Conservation (phyloP, 2,113 vertebrate species). For the Anguilla japonica region DNA sequence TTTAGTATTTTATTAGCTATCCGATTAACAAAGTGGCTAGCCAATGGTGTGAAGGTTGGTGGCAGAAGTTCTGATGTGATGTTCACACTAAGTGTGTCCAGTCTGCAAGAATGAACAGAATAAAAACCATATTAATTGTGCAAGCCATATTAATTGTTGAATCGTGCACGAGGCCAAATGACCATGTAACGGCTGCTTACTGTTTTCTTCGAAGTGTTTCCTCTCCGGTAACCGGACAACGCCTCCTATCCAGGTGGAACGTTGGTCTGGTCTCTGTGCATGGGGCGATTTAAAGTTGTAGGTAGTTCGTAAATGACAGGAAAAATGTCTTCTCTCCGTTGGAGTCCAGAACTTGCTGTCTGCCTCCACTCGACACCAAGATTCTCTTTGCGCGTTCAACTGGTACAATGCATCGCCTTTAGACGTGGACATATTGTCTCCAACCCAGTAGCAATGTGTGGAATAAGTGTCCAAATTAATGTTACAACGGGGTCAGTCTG, state of each 20-base stretch:
- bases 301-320: constrained; percentile 52
- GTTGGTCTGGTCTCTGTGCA: constrained; percentile 10
- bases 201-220: constrained; percentile 65
- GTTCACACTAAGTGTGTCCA: constrained; percentile 54
- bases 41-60: neutral
- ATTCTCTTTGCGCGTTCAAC: constrained; percentile 67
- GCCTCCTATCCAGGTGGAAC: constrained; percentile 42
- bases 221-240: constrained; percentile 47
- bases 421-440: constrained; percentile 38
- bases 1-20: neutral
- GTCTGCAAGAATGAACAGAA: constrained; percentile 50
- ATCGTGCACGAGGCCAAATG: constrained; percentile 45
- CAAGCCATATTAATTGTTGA: neutral
- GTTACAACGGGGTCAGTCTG: neutral
- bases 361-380: constrained; percentile 72
- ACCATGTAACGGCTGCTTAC: constrained; percentile 48
- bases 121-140: neutral
- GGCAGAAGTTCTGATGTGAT: neutral
- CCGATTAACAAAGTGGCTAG: neutral
- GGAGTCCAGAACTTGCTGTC: constrained; percentile 55
- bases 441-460: neutral
- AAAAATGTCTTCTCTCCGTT: constrained; percentile 71
- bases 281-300: constrained; percentile 36
- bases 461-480: neutral
- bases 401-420: constrained; percentile 52